phyloP scores from a whole-genome alignment of 2,113 vertebrate genomes.

The Mionectes macconnelli region DNA sequence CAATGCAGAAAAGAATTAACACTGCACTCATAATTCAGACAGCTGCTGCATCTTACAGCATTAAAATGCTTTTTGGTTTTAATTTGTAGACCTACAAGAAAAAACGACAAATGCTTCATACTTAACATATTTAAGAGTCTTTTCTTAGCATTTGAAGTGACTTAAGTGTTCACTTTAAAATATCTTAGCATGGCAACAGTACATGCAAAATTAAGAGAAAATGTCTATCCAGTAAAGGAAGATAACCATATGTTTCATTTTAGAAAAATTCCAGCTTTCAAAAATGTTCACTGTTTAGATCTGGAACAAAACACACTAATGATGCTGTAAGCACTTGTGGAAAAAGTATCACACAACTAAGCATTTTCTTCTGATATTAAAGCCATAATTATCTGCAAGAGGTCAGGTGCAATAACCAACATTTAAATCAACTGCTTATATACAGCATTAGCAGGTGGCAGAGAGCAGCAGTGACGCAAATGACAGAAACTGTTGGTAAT shows the following conservation, averaged over 20 bases:
- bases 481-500: no score
- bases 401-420: neutral
- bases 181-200: no score
- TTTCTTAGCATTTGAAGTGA: neutral
- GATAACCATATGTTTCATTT: neutral
- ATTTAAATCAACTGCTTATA: neutral
- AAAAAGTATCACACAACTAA: neutral
- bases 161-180: neutral
- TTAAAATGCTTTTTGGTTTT: neutral
- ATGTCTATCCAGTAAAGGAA: neutral
- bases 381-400: neutral
- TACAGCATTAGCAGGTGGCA: neutral
- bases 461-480: neutral
- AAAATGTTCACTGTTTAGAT: neutral
- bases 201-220: no score
- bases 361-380: neutral
- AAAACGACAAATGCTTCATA: neutral
- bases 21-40: neutral
- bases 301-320: neutral
- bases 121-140: neutral
- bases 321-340: neutral
- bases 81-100: neutral
- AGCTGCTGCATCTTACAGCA: neutral
- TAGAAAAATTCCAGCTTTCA: neutral
- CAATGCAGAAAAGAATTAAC: neutral